phyloP scores from a whole-genome alignment of 1,140 invertebrate species.

The Pseudomyrmex dendroicus region DNA sequence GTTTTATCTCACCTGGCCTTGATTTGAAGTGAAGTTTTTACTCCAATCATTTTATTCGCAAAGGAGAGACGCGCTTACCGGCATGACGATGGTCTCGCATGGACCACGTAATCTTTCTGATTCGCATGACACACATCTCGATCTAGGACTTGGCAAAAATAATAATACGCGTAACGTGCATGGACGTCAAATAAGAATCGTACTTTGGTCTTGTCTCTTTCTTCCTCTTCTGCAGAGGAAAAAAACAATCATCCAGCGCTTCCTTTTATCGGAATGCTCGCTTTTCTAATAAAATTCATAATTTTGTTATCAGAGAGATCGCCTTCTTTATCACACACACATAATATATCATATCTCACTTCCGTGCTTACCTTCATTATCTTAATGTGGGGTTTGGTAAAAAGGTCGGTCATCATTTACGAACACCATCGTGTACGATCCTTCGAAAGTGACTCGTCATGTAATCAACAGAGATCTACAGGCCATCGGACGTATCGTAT shows the following conservation, averaged over 20 bases:
- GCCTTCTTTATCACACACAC: neutral
- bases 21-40: neutral
- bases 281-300: neutral
- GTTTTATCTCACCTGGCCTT: conserved; percentile 30
- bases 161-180: conserved; percentile 41
- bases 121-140: conserved; percentile 35
- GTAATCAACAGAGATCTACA: conserved; percentile 25
- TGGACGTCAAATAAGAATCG: conserved; percentile 23
- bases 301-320: too few species aligned
- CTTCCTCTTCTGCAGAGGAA: neutral
- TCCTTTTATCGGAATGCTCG: conserved; percentile 59
- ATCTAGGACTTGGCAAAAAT: neutral
- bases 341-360: conserved; percentile 3
- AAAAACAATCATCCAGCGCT: conserved; percentile 36
- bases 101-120: neutral
- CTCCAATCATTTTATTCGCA: conserved; percentile 4
- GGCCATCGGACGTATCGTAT: conserved; percentile 14
- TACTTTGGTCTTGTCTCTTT: conserved; percentile 22
- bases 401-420: conserved; percentile 38
- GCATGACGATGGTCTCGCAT: conserved; percentile 17
- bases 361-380: conserved; percentile 44
- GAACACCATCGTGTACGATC: neutral
- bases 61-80: conserved; percentile 40
- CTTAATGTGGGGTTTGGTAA: conserved; percentile 45
- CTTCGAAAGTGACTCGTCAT: neutral